These are phyloP conservation scores for Nautilus pompilius DNA, from an alignment of 1,140 invertebrate genomes.

Conservation along the genomic window DNA sequence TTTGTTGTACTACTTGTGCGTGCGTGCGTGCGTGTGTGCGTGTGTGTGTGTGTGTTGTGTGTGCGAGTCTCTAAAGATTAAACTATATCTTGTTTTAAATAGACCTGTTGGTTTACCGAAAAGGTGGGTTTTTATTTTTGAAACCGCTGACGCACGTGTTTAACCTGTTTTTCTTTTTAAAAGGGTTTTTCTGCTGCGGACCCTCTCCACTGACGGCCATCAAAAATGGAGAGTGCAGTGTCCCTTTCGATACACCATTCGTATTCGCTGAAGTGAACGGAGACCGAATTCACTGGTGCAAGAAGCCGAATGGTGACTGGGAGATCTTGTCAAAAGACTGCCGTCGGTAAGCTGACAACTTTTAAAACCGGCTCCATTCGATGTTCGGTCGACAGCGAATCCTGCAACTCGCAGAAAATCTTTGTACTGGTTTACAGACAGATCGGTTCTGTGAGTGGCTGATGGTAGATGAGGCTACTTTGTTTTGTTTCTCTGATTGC, in stretches of 20 bases:
- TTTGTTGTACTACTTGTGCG: too few relatives aligned
- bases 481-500: too few relatives aligned
- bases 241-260: conserved; percentile 77
- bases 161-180: neutral
- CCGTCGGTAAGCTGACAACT: too few relatives aligned
- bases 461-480: too few relatives aligned
- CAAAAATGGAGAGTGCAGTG: conserved; percentile 73
- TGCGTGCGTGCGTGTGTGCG: neutral
- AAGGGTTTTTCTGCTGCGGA: conserved; percentile 73
- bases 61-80: neutral
- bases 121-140: neutral
- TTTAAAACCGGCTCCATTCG: too few relatives aligned
- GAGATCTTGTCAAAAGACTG: too few relatives aligned
- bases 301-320: conserved; percentile 11
- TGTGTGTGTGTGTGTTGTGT: neutral
- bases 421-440: too few relatives aligned
- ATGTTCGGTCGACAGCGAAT: too few relatives aligned
- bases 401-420: too few relatives aligned
- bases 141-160: neutral
- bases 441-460: too few relatives aligned
- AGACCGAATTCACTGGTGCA: conserved; percentile 64
- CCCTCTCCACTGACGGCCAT: conserved; percentile 71
- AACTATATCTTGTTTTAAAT: neutral
- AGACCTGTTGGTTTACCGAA: neutral
- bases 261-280: conserved; percentile 80